phyloP scores from a whole-genome alignment of 2,113 vertebrate species.

The Butorides virescens region DNA sequence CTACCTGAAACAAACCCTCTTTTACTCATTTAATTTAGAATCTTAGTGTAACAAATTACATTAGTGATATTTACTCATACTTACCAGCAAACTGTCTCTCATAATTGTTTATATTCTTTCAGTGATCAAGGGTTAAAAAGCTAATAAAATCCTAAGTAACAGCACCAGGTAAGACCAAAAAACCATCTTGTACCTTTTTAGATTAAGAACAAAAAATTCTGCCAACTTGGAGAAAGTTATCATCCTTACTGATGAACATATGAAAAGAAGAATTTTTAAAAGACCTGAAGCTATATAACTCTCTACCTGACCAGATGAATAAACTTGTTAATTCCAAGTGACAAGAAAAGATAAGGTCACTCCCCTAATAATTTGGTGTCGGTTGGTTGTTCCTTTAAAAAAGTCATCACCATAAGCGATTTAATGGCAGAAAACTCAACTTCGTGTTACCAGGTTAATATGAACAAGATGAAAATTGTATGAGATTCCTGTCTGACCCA shows the following conservation, averaged over 20 bases:
- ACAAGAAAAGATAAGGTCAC: background rate
- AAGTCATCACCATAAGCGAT: background rate
- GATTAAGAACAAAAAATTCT: background rate
- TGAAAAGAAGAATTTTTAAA: background rate
- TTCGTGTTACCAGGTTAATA: background rate
- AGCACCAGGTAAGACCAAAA: background rate
- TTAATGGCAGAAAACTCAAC: background rate
- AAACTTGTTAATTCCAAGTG: background rate
- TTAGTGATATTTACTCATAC: background rate
- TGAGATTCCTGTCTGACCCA: background rate
- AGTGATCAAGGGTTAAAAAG: background rate
- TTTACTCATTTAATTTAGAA: background rate
- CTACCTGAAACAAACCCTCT: background rate
- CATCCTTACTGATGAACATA: background rate
- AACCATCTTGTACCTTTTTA: background rate
- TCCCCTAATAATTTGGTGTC: rapidly evolving
- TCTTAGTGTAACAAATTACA: background rate
- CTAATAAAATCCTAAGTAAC: background rate
- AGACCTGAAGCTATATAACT: background rate
- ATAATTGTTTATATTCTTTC: background rate
- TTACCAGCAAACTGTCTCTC: background rate
- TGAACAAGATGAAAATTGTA: background rate
- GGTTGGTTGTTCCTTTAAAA: background rate
- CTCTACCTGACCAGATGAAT: background rate
- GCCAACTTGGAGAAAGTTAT: background rate